Evolutionary conservation across 2,888 invertebrate species (phyloP), one percentile per base, ranked within the genome.

Genomic region (Cacoxenus indagator): DNA sequence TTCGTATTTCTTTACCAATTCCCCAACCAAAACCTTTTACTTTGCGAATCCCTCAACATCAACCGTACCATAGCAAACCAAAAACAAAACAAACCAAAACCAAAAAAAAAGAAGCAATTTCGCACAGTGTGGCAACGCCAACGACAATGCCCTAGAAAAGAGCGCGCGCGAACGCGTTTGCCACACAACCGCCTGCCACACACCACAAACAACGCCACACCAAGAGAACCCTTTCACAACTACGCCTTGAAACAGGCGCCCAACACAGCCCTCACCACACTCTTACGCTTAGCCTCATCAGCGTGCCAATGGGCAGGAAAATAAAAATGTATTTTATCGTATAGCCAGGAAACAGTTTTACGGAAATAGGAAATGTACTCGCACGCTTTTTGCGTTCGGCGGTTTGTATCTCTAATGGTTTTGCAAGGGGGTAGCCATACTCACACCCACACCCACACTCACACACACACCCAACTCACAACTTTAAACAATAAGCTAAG

Each of bases 291-390:
- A n/a, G 14, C 29, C 29, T 43, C 43, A n/a, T 43, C 14, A 14
- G 22, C 45, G 45, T 62, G 61, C 24, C 61, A 62, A 62, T 54
- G 66, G 79, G 76, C 69, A 62, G 61, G 43, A 62, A 62, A 62
- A 77, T 75, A 77, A 77, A 80, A 79, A 83, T 77, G 76, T 83
- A 83, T 81, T 80, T 80, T 83, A 80, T 80, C 82, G 80, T 83
- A 79, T 82, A 57, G 80, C 75, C 80, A 80, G 80, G 80, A 80
- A 80, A 80, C 80, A 81, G 80, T 78, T 80, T 83, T 77, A 73
- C 82, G 82, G 83, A 79, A 83, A 73, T 75, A 83, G 80, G 80
- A 80, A 80, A 83, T 83, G 80, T 80, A 83, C 71, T 81, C 74
- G 75, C 80, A 79, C 81, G 77, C 77, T 72, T 66, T 78, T 67